Evolutionary conservation across 2,888 invertebrate species (phyloP).

Genomic region (Myathropa florea): DNA sequence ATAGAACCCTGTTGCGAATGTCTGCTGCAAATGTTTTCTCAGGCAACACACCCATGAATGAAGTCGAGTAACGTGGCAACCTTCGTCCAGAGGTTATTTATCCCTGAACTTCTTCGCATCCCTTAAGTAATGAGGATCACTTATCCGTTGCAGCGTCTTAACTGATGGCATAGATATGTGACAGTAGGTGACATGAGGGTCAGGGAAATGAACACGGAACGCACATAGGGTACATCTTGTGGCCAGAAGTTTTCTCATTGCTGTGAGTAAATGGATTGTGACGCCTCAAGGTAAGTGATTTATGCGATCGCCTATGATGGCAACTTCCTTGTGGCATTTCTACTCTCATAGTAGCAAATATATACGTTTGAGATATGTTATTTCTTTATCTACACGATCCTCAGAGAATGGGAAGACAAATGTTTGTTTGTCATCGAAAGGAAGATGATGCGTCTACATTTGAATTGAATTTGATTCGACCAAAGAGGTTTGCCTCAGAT

Average conservation of each 20-base stretch:
- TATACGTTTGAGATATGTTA: slow-evolving; percentile 16
- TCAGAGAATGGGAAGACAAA: slow-evolving; percentile 20
- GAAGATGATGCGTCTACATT: slow-evolving; percentile 8
- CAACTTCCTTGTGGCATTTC: slow-evolving; percentile 46
- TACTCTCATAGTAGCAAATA: not conserved
- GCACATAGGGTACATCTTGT: slow-evolving; percentile 42
- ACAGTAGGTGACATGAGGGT: slow-evolving; percentile 66
- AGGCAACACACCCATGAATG: slow-evolving; percentile 54
- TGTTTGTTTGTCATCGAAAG: slow-evolving; percentile 22
- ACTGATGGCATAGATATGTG: slow-evolving; percentile 63
- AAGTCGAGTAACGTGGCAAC: slow-evolving; percentile 35
- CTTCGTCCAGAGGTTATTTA: slow-evolving; percentile 55
- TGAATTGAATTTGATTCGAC: slow-evolving; percentile 12
- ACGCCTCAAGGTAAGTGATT: slow-evolving; percentile 62
- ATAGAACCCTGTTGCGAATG: slow-evolving; percentile 70
- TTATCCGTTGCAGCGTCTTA: slow-evolving; percentile 64
- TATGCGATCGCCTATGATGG: slow-evolving; percentile 68
- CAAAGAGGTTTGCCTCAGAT: not conserved
- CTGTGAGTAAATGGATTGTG: slow-evolving; percentile 57
- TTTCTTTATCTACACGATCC: slow-evolving; percentile 49
- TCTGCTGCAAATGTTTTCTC: slow-evolving; percentile 61
- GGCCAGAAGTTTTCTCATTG: slow-evolving; percentile 57
- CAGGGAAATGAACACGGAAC: slow-evolving; percentile 14
- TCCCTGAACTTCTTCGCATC: slow-evolving; percentile 52
- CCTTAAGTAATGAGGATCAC: slow-evolving; percentile 69